These are phyloP conservation scores for Sus scrofa DNA, from an alignment of 2,113 vertebrate genomes.

Conservation along the genomic window T2T-Sscrofa CM000817.6:151336001-151336500, in stretches of 20 bases:
- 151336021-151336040: neutral
- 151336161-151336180: neutral
- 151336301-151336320: slow-evolving; percentile 36
- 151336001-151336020: neutral
- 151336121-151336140: neutral
- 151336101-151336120: neutral
- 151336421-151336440: neutral
- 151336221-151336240: neutral
- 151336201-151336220: neutral
- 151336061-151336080: neutral
- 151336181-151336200: neutral
- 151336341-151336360: neutral
- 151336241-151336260: neutral
- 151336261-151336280: neutral
- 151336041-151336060: slow-evolving; percentile 42
- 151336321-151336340: slow-evolving; percentile 79
- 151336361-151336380: slow-evolving; percentile 4
- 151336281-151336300: neutral
- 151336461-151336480: neutral
- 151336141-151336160: neutral
- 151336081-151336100: neutral
- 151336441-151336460: neutral
- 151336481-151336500: neutral
- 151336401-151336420: neutral
- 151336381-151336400: neutral